Percentiles rank a stretch among this genome's conserved stretches.
These are phyloP conservation scores for Patella depressa DNA, from an alignment of 2,888 invertebrate species.

Conservation along the genomic window DNA sequence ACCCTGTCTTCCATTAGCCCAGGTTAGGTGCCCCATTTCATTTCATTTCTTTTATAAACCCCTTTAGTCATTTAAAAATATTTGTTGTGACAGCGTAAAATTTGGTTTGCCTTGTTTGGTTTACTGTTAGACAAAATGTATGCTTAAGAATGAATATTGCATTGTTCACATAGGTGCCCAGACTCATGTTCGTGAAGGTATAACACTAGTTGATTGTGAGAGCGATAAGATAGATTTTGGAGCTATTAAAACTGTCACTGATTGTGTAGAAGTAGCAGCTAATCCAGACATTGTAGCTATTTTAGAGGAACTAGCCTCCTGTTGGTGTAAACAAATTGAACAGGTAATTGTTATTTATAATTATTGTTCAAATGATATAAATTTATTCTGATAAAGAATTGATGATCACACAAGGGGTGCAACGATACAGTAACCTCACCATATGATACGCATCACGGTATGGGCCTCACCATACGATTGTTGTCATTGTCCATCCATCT, in stretches of 20 bases:
- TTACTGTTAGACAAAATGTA: too few relatives aligned
- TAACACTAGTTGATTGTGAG: slow-evolving; percentile 44
- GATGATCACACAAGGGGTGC: too few relatives aligned
- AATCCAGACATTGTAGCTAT: slow-evolving; percentile 76
- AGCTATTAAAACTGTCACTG: slow-evolving; percentile 73
- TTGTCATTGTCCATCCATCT: too few relatives aligned
- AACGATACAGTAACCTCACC: too few relatives aligned
- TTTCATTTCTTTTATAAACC: too few relatives aligned
- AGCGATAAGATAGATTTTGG: slow-evolving; percentile 51
- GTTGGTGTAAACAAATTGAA: slow-evolving; percentile 67
- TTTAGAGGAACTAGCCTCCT: slow-evolving; percentile 57
- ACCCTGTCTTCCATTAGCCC: too few relatives aligned
- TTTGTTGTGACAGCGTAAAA: too few relatives aligned
- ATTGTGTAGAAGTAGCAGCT: slow-evolving; percentile 75
- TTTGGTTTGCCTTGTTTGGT: too few relatives aligned
- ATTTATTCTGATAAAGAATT: neutral
- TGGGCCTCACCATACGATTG: too few relatives aligned
- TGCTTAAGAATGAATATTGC: neutral
- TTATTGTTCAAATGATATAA: neutral
- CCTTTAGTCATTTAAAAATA: too few relatives aligned
- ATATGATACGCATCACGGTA: too few relatives aligned
- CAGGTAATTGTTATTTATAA: slow-evolving; percentile 47
- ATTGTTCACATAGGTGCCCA: slow-evolving; percentile 49
- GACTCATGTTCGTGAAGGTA: slow-evolving; percentile 57
- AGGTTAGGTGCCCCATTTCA: too few relatives aligned